phyloP scores from a whole-genome alignment of 1,140 invertebrate genomes.

The Augochlora pura region DNA sequence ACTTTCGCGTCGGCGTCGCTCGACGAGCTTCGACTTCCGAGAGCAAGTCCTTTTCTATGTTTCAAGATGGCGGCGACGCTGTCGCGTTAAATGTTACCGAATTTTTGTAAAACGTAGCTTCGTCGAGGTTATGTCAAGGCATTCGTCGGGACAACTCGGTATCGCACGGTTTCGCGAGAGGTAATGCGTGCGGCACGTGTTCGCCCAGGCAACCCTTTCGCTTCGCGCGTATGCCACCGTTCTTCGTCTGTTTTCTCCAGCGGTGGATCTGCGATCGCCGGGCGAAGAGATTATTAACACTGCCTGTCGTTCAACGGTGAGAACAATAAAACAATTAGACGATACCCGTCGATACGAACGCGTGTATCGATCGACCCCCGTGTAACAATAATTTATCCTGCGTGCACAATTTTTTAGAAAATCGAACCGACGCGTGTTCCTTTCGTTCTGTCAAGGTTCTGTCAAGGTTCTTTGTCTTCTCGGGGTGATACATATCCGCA shows the following conservation, averaged over 20 bases:
- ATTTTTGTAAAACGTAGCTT: background rate
- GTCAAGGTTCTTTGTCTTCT: background rate
- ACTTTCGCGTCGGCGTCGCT: background rate
- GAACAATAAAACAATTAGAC: slow-evolving; percentile 30
- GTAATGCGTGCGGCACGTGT: too few species aligned
- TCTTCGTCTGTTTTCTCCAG: too few species aligned
- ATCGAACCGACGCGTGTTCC: background rate
- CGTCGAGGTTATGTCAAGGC: too few species aligned
- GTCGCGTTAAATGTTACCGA: background rate
- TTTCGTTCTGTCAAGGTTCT: too few species aligned
- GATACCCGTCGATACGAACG: background rate
- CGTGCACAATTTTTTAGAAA: background rate
- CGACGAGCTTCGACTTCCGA: background rate
- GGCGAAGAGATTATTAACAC: too few species aligned
- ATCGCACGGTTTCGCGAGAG: too few species aligned
- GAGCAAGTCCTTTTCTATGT: background rate
- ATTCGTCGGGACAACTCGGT: too few species aligned
- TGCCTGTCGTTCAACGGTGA: slow-evolving; percentile 32
- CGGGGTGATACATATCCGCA: slow-evolving; percentile 8
- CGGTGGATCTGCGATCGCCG: too few species aligned
- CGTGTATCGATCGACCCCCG: too few species aligned
- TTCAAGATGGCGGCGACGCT: background rate
- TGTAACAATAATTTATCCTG: slow-evolving; percentile 31
- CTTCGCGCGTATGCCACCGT: too few species aligned
- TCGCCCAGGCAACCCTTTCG: too few species aligned